Evolutionary conservation across 1,140 invertebrate species (phyloP).

Genomic region (Leguminivora glycinivorella): DNA sequence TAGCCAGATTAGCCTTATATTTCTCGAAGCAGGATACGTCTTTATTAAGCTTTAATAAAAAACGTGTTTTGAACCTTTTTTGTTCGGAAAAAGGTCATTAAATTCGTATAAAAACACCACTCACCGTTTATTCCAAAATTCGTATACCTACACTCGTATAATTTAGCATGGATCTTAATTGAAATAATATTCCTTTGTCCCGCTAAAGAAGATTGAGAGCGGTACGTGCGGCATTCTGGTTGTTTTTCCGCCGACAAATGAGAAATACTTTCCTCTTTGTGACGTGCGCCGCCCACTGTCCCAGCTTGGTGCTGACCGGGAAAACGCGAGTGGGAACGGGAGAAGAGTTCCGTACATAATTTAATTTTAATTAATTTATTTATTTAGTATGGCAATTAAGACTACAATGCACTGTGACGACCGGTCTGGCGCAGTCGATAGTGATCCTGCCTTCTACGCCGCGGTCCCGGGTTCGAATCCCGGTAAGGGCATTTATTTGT

Average conservation of each 20-base stretch:
- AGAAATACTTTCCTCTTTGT: constrained; percentile 59
- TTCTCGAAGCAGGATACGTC: no score
- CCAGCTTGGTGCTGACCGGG: constrained; percentile 39
- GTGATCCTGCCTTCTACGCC: no score
- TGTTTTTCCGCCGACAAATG: constrained; percentile 55
- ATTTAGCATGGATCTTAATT: constrained; percentile 44
- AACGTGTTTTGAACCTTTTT: no score
- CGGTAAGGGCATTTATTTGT: no score
- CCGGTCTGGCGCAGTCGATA: no score
- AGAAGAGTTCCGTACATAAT: constrained; percentile 17
- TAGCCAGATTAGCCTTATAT: no score
- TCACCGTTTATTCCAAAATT: neutral
- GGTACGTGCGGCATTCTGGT: constrained; percentile 47
- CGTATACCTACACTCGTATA: neutral
- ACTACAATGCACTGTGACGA: no score
- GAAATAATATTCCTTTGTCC: constrained; percentile 60
- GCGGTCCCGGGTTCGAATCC: no score
- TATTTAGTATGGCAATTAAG: no score
- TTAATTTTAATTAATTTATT: neutral
- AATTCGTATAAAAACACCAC: neutral
- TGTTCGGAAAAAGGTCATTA: neutral
- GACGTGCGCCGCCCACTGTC: constrained; percentile 52
- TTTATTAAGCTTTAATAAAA: no score
- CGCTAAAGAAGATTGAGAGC: constrained; percentile 54
- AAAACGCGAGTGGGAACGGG: constrained; percentile 39